Conservation (phyloP, 2,113 vertebrate species). For the Sphyrna mokarran region DNA sequence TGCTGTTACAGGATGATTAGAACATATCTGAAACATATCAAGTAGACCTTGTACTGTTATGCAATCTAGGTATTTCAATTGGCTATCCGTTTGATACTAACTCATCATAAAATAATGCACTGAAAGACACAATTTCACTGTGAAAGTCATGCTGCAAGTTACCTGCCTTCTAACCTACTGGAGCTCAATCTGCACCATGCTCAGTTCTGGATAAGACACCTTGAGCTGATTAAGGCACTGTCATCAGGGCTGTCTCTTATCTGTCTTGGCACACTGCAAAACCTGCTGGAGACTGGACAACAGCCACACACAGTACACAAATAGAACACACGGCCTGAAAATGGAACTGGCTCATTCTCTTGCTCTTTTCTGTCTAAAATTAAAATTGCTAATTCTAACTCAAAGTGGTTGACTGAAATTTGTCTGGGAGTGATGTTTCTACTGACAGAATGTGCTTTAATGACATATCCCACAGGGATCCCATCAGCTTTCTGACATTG, state of each 20-base stretch:
- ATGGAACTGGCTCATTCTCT: background rate
- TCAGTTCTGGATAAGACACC: background rate
- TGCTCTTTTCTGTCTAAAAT: background rate
- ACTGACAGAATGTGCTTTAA: background rate
- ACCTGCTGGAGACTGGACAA: background rate
- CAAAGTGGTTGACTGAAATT: background rate
- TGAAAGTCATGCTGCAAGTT: background rate
- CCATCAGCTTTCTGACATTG: background rate
- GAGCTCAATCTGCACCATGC: background rate
- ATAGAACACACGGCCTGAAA: background rate
- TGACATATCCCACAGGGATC: background rate
- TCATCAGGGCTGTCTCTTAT: background rate
- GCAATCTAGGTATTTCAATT: background rate
- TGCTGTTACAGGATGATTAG: background rate
- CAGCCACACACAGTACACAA: background rate
- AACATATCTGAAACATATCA: background rate
- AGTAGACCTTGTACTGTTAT: background rate
- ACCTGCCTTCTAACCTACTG: background rate
- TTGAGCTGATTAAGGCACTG: background rate
- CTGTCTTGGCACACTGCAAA: background rate
- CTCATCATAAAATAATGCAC: background rate
- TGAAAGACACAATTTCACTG: background rate
- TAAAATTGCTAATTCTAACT: conserved; percentile 2
- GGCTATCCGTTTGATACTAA: background rate
- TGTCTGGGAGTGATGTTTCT: background rate